Evolutionary conservation across 2,888 invertebrate species (phyloP), one percentile per base, ranked within the genome.

Genomic region (Tubulanus polymorphus): DNA sequence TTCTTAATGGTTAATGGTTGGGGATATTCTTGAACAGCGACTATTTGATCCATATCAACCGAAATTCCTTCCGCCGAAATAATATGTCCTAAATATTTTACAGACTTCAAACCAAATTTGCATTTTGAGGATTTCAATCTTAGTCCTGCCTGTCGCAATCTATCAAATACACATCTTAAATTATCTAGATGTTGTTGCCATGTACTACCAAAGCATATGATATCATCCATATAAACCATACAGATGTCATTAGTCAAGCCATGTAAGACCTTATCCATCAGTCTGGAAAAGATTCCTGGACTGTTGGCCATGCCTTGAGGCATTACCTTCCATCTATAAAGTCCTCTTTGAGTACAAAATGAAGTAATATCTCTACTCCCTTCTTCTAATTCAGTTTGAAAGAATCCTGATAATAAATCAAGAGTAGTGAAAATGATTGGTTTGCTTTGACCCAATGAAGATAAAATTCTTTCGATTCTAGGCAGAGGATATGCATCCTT

Each of bases 81-180:
- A 1, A 32, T 12, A 37, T 56, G 53, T 3, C 56, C 56, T 30
- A 53, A 37, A 37, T 47, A 53, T 37, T 53, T 45, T 23, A 56
- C 27, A 15, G 29, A 15, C 6, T 15, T 37, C 27, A 48, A 23
- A 18, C 48, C 26, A 37, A 56, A 53, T 15, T 48, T 32, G 41
- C 56, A 53, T 26, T 56, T 56, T 23, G 52, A 30, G 8, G 53
- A 37, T 25, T 56, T 56, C n/a, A 56, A 25, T n/a, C 30, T 48
- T 12, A 56, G 29, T 3, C 56, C 56, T 23, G 56, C 53, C 2
- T 37, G 26, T n/a, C 45, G 32, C 26, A 53, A 23, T 30, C 50
- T 20, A 6, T 28, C n/a, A 15, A 56, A 53, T 3, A 56, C 53
- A 12, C 50, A 35, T 2, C 23, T 23, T 27, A 57, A 45, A 18